A percentile compares a stretch with the other conserved stretches of the same genome.
phyloP scores from a whole-genome alignment of 2,797 vertebrate genomes.

The Neoniphon sammara region DNA sequence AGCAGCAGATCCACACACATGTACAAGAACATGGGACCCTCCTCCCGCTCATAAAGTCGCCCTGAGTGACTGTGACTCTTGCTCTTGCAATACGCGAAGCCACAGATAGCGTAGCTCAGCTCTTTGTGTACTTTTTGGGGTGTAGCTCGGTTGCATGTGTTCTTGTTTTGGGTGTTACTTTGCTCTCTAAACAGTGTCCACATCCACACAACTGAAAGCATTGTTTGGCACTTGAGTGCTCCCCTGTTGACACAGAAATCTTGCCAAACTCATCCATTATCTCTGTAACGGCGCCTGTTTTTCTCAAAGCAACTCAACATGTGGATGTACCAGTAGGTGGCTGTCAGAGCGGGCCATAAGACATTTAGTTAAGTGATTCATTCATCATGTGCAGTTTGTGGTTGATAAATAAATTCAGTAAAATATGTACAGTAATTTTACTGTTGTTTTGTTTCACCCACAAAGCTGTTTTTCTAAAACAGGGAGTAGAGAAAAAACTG shows the following conservation, averaged over 20 bases:
- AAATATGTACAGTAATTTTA: conserved; percentile 49
- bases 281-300: neutral
- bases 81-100: conserved; percentile 2
- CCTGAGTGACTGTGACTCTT: conserved; percentile 20
- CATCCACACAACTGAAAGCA: conserved; percentile 8
- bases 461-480: neutral
- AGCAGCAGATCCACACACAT: neutral
- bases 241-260: conserved; percentile 24
- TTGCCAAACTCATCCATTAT: neutral
- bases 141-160: conserved; percentile 51
- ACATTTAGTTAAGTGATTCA: conserved; percentile 17
- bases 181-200: neutral
- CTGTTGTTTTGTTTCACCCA: neutral
- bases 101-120: neutral
- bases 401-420: conserved; percentile 40
- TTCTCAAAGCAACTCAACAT: conserved; percentile 9
- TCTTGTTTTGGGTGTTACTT: conserved; percentile 49
- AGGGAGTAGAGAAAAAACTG: conserved; percentile 13
- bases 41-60: conserved; percentile 5
- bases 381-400: conserved; percentile 34
- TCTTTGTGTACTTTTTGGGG: conserved; percentile 56
- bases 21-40: neutral
- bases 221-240: conserved; percentile 1
- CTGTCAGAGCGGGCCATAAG: neutral
- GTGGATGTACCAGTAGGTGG: conserved; percentile 19